These are phyloP conservation scores for Strongylocentrotus purpuratus DNA, from an alignment of 35 echinoderm and acorn worm species.

Conservation along the genomic window DNA sequence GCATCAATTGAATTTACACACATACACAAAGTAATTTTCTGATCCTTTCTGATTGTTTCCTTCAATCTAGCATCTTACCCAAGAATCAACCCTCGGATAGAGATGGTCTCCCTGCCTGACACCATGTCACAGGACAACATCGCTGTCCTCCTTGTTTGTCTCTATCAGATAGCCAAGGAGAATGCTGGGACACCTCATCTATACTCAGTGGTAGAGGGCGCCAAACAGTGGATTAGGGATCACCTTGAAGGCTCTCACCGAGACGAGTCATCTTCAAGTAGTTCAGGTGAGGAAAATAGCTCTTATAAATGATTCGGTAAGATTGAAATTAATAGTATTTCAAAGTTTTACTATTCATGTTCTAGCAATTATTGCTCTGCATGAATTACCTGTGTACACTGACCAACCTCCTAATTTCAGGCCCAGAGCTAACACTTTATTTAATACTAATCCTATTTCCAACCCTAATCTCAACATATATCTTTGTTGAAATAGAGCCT, in stretches of 20 bases:
- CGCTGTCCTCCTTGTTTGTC: conserved; percentile 34
- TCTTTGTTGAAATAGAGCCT: too few species aligned
- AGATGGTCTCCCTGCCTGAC: conserved; percentile 31
- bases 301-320: too few species aligned
- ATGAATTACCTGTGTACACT: too few species aligned
- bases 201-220: conserved; percentile 43
- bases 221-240: conserved; percentile 48
- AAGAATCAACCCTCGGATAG: conserved; percentile 46
- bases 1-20: too few species aligned
- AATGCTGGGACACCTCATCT: conserved; percentile 44
- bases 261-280: background rate
- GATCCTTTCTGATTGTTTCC: background rate
- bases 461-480: too few species aligned
- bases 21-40: background rate
- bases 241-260: background rate
- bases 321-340: too few species aligned
- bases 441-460: too few species aligned
- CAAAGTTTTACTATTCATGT: too few species aligned
- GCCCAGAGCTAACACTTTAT: too few species aligned
- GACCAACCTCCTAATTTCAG: too few species aligned
- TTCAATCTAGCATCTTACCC: conserved; percentile 38
- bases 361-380: too few species aligned
- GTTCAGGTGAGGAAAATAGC: background rate
- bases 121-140: background rate
- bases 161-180: conserved; percentile 53